Base-by-base conservation (phyloP, 2,888 invertebrate genomes). In the Cosmopolites sordidus region DNA sequence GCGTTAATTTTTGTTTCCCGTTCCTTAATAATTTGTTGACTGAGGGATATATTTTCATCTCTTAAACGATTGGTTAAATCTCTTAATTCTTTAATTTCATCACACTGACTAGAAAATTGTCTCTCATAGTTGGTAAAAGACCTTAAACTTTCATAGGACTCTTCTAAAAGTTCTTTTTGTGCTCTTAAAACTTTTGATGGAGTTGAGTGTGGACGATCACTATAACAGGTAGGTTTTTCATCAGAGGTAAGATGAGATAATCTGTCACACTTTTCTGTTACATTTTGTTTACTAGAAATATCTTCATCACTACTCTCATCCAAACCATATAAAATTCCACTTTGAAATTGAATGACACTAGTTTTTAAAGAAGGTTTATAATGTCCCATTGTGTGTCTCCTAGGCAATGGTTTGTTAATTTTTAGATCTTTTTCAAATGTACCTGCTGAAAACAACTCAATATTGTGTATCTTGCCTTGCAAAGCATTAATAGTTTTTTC, bases 401-500 rank as follows among this genome's bases (percentile, higher is more conserved):
- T 38, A 9, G 9, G 33, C 1, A 47, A 43, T 22, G 37, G 38
- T 29, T 43, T 43, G 15, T 22, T 49, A 27, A 39, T 16, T 9
- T 42, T 30, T 1, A n/a, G 1, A 8, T 37, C 8, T 22, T 27
- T 44, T 37, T 52, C 33, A 3, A 22, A 22, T 43, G 45, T 29
- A 2, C 6, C 29, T 27, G 40, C 17, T 4, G 51, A 37, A 51
- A 58, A 58, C 30, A 43, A n/a, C 37, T 43, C 8, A 42, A 58
- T 52, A 38, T 48, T 49, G 2, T 12, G 22, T 16, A 56, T 50
- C 43, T 58, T 55, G 16, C 39, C 46, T 52, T 52, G 17, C 16
- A 56, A 29, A 5, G 43, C 41, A 18, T 48, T 37, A 17, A 55
- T 55, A 6, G 48, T 58, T 17, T 46, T 16, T n/a, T 58, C 54